These are phyloP conservation scores for Stratiomys singularior DNA, from an alignment of 2,888 invertebrate genomes.

Conservation along the genomic window DNA sequence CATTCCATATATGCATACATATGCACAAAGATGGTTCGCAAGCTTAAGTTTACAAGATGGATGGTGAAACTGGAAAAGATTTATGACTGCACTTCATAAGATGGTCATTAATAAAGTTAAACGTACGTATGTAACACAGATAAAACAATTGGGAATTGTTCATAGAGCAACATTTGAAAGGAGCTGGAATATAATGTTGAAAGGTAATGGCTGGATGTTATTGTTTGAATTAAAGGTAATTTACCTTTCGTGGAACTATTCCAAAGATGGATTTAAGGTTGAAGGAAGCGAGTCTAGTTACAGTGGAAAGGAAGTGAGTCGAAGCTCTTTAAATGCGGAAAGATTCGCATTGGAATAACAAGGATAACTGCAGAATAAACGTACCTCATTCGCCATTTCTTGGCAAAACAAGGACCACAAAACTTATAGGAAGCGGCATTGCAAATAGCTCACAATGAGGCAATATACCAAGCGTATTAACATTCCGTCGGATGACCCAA, in stretches of 20 bases:
- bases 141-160: constrained; percentile 6
- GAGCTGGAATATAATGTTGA: neutral
- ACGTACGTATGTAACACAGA: neutral
- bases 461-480: too few relatives aligned
- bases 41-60: neutral
- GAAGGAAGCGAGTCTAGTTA: too few relatives aligned
- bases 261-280: too few relatives aligned
- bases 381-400: too few relatives aligned
- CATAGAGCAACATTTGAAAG: neutral
- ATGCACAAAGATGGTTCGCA: neutral
- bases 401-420: too few relatives aligned
- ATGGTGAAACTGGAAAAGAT: constrained; percentile 6
- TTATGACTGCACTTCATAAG: constrained; percentile 14
- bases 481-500: too few relatives aligned
- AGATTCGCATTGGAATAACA: too few relatives aligned
- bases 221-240: neutral
- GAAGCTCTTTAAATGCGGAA: too few relatives aligned
- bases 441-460: too few relatives aligned
- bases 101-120: constrained; percentile 5
- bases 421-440: too few relatives aligned
- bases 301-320: too few relatives aligned
- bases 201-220: neutral
- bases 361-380: too few relatives aligned
- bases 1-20: neutral
- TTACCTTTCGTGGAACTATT: neutral